Base-by-base conservation (phyloP, 2,888 invertebrate genomes). In the Parthenolecanium corni region DNA sequence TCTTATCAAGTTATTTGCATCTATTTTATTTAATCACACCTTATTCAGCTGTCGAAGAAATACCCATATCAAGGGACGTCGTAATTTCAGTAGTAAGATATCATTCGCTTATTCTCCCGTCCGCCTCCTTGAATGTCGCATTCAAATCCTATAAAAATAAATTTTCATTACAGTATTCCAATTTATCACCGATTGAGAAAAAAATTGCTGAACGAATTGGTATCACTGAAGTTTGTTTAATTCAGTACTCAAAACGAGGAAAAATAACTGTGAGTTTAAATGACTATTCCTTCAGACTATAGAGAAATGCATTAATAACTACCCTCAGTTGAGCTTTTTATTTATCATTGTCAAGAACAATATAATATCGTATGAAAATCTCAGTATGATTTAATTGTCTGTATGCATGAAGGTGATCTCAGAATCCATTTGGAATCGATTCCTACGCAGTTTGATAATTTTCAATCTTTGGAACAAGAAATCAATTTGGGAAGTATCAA, bases 1-100 rank as follows among this genome's bases (percentile, higher is more conserved):
- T 93, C 14, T 77, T 96, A 52, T 74, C 83, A 69, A 87, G 87
- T 68, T 81, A 84, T 70, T 78, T 93, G 40, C 96, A 97, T 74
- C 77, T 97, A 20, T 76, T 96, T 56, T 94, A 88, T 76, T 76
- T 95, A 36, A 85, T 94, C 62, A 86, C 91, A 20, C 88, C 89
- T 14, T 83, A 89, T 72, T 84, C 86, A 70, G 73, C 82, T 65
- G 73, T 77, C 1, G 78, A 79, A 54, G 77, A 78, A 58, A 23
- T 64, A n/a, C 51, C 36, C 40, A 72, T 84, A 20, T 74, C 77
- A 68, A 71, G 76, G 38, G 70, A 73, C 49, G 72, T 77, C 52
- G 85, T 82, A 70, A 83, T 82, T 70, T 75, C 79, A 25, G 73
- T 82, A 73, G 84, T 84, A 73, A 75, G 76, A 71, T 36, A 46